A percentile compares a stretch with the other conserved stretches of the same genome.
phyloP scores from a whole-genome alignment of 2,797 vertebrate genomes.

The Phrynocephalus guinanensis region DNA sequence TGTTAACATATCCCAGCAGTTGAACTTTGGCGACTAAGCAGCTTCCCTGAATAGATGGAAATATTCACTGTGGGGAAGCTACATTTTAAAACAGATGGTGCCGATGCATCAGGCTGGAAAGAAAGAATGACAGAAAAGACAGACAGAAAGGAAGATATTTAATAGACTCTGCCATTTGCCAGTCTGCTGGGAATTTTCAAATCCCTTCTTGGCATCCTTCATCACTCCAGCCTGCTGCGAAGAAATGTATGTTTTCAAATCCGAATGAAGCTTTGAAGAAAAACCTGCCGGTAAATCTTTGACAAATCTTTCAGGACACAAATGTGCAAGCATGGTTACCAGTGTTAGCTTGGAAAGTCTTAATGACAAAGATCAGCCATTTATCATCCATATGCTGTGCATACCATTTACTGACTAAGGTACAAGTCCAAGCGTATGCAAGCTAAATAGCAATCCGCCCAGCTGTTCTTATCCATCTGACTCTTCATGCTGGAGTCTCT shows the following conservation, averaged over 20 bases:
- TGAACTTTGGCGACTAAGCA: conserved; percentile 53
- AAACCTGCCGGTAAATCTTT: conserved; percentile 60
- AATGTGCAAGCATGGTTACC: conserved; percentile 62
- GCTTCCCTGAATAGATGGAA: conserved; percentile 64
- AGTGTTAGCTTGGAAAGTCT: conserved; percentile 60
- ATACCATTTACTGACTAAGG: conserved; percentile 57
- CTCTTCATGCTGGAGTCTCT: conserved; percentile 52
- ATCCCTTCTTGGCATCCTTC: conserved; percentile 45
- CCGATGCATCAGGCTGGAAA: conserved; percentile 63
- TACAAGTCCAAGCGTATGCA: conserved; percentile 48
- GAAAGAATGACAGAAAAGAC: conserved; percentile 66
- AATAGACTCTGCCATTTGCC: conserved; percentile 57
- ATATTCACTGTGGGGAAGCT: conserved; percentile 62
- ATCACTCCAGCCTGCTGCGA: conserved; percentile 54
- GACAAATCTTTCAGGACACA: conserved; percentile 62
- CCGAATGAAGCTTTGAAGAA: conserved; percentile 63
- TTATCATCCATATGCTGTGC: conserved; percentile 65
- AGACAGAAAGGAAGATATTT: conserved; percentile 57
- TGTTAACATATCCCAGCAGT: conserved; percentile 2
- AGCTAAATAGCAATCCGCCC: conserved; percentile 58
- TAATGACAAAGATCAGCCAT: conserved; percentile 61
- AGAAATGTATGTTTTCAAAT: conserved; percentile 56
- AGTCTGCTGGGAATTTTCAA: conserved; percentile 50
- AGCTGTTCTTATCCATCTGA: conserved; percentile 72
- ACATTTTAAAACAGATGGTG: conserved; percentile 63